These are phyloP conservation scores for Papilio protenor DNA, from an alignment of 2,888 invertebrate genomes.

Conservation along the genomic window DNA sequence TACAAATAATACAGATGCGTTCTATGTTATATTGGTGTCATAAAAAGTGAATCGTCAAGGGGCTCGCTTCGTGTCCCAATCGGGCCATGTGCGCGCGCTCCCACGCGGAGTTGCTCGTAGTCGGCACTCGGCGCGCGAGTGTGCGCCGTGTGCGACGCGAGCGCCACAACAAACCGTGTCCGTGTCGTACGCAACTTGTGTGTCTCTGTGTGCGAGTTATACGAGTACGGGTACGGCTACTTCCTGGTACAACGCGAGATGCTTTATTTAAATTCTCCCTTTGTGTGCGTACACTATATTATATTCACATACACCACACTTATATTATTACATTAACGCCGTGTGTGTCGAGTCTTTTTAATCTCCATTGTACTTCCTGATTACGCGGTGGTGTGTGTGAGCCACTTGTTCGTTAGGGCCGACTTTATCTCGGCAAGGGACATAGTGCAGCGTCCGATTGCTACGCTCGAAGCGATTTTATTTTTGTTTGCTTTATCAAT, in stretches of 20 bases:
- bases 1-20: constrained; percentile 55
- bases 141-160: constrained; percentile 64
- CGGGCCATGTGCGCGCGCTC: constrained; percentile 83
- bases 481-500: constrained; percentile 61
- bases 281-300: constrained; percentile 81
- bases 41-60: constrained; percentile 81
- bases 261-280: constrained; percentile 80
- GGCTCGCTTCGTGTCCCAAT: constrained; percentile 81
- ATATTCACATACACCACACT: constrained; percentile 75
- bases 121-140: constrained; percentile 65
- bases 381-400: constrained; percentile 75
- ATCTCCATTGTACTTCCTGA: constrained; percentile 84
- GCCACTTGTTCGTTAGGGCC: constrained; percentile 84
- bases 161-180: constrained; percentile 71
- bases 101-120: constrained; percentile 71
- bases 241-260: constrained; percentile 83
- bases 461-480: constrained; percentile 61
- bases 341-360: constrained; percentile 77
- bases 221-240: constrained; percentile 63
- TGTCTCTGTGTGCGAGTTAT: constrained; percentile 70
- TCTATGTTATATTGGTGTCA: constrained; percentile 69
- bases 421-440: constrained; percentile 82
- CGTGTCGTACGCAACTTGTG: constrained; percentile 64
- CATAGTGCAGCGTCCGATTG: constrained; percentile 83
- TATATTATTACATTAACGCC: constrained; percentile 79